Conservation (phyloP, 1,140 invertebrate genomes). For the Drosophila nigrodunni region DNA sequence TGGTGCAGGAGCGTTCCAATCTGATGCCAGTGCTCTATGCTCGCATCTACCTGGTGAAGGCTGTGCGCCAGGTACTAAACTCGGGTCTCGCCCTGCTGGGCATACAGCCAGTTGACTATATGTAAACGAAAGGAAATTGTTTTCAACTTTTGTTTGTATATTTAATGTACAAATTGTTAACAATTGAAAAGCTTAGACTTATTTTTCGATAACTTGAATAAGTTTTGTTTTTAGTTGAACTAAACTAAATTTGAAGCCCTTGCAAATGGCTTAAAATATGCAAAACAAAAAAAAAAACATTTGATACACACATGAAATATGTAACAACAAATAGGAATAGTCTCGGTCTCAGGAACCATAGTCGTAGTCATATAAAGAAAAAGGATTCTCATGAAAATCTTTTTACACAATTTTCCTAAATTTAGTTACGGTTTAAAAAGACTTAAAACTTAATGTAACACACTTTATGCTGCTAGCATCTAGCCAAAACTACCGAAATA, state of each 20-base stretch:
- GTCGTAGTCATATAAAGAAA: background rate
- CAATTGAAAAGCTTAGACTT: constrained; percentile 14
- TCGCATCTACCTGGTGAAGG: constrained; percentile 88
- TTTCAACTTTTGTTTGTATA: background rate
- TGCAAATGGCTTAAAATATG: constrained; percentile 7
- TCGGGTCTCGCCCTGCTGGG: constrained; percentile 87
- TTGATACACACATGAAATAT: background rate
- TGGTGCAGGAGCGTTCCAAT: constrained; percentile 87
- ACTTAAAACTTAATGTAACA: too few relatives aligned
- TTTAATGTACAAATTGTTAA: constrained; percentile 32
- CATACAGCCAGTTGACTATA: constrained; percentile 87
- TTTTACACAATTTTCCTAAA: background rate
- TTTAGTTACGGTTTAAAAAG: too few relatives aligned
- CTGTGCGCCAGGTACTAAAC: constrained; percentile 87
- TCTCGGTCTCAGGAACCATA: background rate
- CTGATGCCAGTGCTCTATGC: constrained; percentile 88
- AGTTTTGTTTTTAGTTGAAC: constrained; percentile 6
- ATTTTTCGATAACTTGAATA: constrained; percentile 9
- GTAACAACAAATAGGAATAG: background rate
- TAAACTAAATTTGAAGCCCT: background rate
- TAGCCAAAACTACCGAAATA: background rate
- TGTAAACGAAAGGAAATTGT: constrained; percentile 36
- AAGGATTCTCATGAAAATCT: background rate
- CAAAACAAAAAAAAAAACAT: too few relatives aligned
- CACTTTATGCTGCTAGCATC: too few relatives aligned